Percentiles rank a stretch among this genome's conserved stretches.
Evolutionary conservation across 92 coral and sea anemone species (phyloP).

Genomic region (Zoanthus solanderi): DNA sequence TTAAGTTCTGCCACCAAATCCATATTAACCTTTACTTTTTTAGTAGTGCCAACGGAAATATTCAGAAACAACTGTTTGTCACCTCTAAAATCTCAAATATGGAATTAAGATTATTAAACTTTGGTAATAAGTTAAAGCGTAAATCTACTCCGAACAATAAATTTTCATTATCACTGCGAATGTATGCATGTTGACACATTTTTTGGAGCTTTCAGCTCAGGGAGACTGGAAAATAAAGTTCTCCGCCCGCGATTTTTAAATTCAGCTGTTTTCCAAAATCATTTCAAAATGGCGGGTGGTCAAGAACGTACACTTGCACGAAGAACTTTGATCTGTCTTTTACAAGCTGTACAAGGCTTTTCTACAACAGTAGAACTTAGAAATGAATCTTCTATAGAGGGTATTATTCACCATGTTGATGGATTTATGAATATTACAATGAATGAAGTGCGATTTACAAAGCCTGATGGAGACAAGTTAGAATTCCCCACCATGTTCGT

Average conservation of each 20-base stretch:
- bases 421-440: constrained; percentile 93
- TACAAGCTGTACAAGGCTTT: constrained; percentile 90
- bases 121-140: neutral
- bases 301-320: constrained; percentile 86
- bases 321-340: constrained; percentile 88
- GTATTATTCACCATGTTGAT: constrained; percentile 85
- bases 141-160: neutral
- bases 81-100: no score
- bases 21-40: neutral
- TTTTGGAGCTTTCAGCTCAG: neutral
- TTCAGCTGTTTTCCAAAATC: neutral
- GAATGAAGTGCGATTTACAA: constrained; percentile 81
- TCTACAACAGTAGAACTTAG: constrained; percentile 93
- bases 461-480: constrained; percentile 68
- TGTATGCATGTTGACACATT: neutral
- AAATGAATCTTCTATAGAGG: constrained; percentile 89
- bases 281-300: constrained; percentile 80
- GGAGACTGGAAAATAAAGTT: constrained; percentile 21
- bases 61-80: neutral
- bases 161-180: no score
- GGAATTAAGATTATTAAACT: neutral
- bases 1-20: constrained; percentile 1
- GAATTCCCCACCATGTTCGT: constrained; percentile 81
- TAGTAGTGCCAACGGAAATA: neutral
- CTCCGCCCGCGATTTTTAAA: constrained; percentile 19